A percentile compares a stretch with the other conserved stretches of the same genome.
These are phyloP conservation scores for Galerucella nymphaeae DNA, from an alignment of 2,888 invertebrate species.

Conservation along the genomic window DNA sequence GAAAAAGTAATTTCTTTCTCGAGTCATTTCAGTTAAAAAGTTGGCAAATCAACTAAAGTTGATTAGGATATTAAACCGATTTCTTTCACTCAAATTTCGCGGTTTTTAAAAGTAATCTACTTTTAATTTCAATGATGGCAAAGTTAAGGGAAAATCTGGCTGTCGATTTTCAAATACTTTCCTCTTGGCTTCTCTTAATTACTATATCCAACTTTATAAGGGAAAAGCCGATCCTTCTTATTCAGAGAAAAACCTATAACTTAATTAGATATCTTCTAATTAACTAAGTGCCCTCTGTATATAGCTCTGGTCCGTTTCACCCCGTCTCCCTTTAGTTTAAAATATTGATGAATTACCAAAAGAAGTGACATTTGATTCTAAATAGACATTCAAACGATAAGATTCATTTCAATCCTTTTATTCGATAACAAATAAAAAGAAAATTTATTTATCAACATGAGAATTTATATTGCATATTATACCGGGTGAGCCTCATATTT, in stretches of 20 bases:
- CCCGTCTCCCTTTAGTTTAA: slow-evolving; percentile 38
- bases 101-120: slow-evolving; percentile 49
- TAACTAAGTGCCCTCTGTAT: slow-evolving; percentile 57
- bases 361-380: slow-evolving; percentile 41
- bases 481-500: no score
- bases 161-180: slow-evolving; percentile 47
- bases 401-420: slow-evolving; percentile 40
- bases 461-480: no score
- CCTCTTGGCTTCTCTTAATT: slow-evolving; percentile 52
- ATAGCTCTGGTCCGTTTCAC: slow-evolving; percentile 19
- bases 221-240: slow-evolving; percentile 56
- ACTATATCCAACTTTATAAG: slow-evolving; percentile 54
- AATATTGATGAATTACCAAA: slow-evolving; percentile 47
- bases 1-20: no score
- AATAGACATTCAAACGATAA: slow-evolving; percentile 6
- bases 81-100: slow-evolving; percentile 42
- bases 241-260: slow-evolving; percentile 60
- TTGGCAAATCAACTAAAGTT: slow-evolving; percentile 5
- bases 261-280: slow-evolving; percentile 61
- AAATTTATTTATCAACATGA: background rate
- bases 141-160: slow-evolving; percentile 44
- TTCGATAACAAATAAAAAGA: background rate
- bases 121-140: slow-evolving; percentile 48
- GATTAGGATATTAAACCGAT: slow-evolving; percentile 38
- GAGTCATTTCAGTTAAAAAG: background rate